A percentile compares a stretch with the other conserved stretches of the same genome.
Evolutionary conservation across 1,140 invertebrate genomes (phyloP).

Genomic region (Drosophila rufa): DNA sequence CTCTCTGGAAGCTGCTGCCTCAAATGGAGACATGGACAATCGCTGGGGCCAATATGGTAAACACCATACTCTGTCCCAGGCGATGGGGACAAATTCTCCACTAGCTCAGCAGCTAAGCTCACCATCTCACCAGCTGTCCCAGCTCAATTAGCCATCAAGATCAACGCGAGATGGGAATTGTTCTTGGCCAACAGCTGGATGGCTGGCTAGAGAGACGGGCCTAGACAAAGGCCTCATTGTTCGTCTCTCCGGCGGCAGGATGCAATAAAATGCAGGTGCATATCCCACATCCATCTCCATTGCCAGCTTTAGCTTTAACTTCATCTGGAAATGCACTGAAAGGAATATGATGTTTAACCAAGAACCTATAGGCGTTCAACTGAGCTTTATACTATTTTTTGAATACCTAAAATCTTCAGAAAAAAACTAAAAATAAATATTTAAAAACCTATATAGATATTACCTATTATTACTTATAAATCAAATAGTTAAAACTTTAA

Average conservation of each 20-base stretch:
- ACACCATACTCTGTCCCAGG: constrained; percentile 36
- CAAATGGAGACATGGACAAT: constrained; percentile 3
- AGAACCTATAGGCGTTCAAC: no score
- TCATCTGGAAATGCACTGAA: constrained; percentile 26
- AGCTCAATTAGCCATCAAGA: constrained; percentile 57
- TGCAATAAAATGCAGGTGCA: constrained; percentile 80
- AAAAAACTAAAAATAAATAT: no score
- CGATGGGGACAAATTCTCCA: constrained; percentile 62
- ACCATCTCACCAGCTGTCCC: constrained; percentile 38
- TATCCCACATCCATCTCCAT: constrained; percentile 29
- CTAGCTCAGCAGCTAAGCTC: no score
- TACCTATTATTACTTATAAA: neutral
- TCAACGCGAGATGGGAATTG: constrained; percentile 35
- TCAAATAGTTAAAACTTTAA: neutral
- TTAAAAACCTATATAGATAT: no score
- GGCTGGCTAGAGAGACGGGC: constrained; percentile 18
- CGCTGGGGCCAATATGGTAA: constrained; percentile 60
- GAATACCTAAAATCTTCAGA: no score
- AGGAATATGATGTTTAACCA: neutral
- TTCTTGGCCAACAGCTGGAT: constrained; percentile 52
- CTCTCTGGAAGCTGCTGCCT: neutral
- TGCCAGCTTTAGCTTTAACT: constrained; percentile 29
- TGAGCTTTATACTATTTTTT: no score
- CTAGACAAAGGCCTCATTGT: constrained; percentile 75
- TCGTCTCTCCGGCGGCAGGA: constrained; percentile 57